phyloP scores from a whole-genome alignment of 1,140 invertebrate species.

The Drosophila neocordata region DNA sequence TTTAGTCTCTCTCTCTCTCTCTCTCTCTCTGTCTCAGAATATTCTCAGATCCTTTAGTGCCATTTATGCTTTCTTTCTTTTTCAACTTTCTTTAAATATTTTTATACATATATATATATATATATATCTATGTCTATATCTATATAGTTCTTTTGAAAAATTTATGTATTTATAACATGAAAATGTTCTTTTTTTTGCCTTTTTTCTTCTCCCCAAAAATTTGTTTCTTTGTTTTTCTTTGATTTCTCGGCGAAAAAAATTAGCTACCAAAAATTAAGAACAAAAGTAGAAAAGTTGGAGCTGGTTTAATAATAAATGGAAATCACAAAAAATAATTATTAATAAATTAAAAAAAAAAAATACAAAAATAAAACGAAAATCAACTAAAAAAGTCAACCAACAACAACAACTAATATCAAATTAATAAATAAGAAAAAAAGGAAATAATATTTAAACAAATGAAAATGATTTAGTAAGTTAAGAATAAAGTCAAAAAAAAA shows the following conservation, averaged over 20 bases:
- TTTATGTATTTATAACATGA: constrained; percentile 66
- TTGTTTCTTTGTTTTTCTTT: constrained; percentile 31
- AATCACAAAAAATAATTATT: constrained; percentile 43
- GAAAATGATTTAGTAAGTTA: constrained; percentile 77
- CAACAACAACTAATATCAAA: constrained; percentile 79
- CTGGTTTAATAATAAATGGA: constrained; percentile 42
- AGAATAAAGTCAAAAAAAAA: constrained; percentile 73
- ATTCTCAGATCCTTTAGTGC: constrained; percentile 7
- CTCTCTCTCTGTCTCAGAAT: constrained; percentile 9
- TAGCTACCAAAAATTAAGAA: constrained; percentile 48
- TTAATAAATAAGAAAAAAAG: constrained; percentile 62
- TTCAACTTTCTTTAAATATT: constrained; percentile 24
- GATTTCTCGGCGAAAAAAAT: constrained; percentile 36
- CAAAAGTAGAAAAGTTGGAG: constrained; percentile 62
- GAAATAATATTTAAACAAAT: constrained; percentile 67
- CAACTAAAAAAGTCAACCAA: constrained; percentile 60
- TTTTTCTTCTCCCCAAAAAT: constrained; percentile 11
- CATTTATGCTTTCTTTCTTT: constrained; percentile 25
- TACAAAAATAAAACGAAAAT: constrained; percentile 47
- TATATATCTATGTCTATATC: neutral
- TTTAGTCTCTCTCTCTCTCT: constrained; percentile 19
- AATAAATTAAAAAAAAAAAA: constrained; percentile 47
- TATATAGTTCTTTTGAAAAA: constrained; percentile 32
- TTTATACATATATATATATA: neutral
- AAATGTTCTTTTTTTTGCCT: constrained; percentile 28